Evolutionary conservation across 2,113 vertebrate genomes (phyloP).

Genomic region (Merops nubicus): DNA sequence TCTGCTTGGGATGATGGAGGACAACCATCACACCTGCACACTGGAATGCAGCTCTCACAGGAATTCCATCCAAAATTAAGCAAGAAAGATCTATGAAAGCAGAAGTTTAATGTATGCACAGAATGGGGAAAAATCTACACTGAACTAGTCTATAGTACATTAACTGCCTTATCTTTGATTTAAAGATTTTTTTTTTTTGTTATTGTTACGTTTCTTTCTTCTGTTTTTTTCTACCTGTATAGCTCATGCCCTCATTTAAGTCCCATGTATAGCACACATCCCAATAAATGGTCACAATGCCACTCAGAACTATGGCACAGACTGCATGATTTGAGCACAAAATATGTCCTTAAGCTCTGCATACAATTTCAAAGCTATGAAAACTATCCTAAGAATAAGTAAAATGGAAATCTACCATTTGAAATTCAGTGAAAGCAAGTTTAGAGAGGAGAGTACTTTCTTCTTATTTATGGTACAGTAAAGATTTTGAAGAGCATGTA

Average conservation of each 20-base stretch:
- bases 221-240: not conserved
- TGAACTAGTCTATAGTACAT: not conserved
- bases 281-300: not conserved
- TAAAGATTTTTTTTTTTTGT: not conserved
- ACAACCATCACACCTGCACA: not conserved
- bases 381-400: not conserved
- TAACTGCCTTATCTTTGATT: not conserved
- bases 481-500: not conserved
- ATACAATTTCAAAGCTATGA: not conserved
- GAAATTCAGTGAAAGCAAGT: not conserved
- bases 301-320: not conserved
- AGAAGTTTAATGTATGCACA: not conserved
- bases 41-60: not conserved
- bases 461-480: not conserved
- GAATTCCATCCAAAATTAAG: not conserved
- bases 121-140: fast-evolving
- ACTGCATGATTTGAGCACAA: not conserved
- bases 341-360: not conserved
- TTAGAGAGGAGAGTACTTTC: not conserved
- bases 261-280: not conserved
- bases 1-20: not conserved
- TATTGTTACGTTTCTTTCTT: not conserved
- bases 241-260: not conserved
- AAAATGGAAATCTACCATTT: not conserved
- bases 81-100: not conserved